These are phyloP conservation scores for Pseudopleuronectes americanus DNA, from an alignment of 2,797 vertebrate species.

Conservation along the genomic window DNA sequence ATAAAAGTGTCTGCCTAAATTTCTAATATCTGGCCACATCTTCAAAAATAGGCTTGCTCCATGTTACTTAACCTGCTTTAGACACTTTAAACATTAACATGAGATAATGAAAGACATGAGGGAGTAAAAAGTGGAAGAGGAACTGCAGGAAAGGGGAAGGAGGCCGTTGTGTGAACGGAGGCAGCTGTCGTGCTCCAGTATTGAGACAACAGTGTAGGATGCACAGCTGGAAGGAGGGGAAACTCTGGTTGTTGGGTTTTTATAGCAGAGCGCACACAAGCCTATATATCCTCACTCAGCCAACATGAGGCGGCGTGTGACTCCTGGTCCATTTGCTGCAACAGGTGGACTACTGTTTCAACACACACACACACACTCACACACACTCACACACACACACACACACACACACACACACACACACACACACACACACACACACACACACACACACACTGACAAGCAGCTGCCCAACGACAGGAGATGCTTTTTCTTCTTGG, in stretches of 20 bases:
- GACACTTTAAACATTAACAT: slow-evolving; percentile 18
- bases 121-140: slow-evolving; percentile 59
- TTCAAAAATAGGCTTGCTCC: neutral
- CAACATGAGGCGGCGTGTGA: slow-evolving; percentile 65
- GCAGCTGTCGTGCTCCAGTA: slow-evolving; percentile 59
- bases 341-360: slow-evolving; percentile 79
- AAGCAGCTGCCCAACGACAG: slow-evolving; percentile 71
- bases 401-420: slow-evolving; percentile 37
- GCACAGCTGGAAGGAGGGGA: slow-evolving; percentile 63
- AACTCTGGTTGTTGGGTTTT: slow-evolving; percentile 32
- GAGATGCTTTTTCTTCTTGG: slow-evolving; percentile 64
- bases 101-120: slow-evolving; percentile 12
- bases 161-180: slow-evolving; percentile 37
- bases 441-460: slow-evolving; percentile 31
- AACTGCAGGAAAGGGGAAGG: slow-evolving; percentile 60
- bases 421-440: slow-evolving; percentile 34
- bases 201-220: slow-evolving; percentile 44
- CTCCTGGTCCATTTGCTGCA: slow-evolving; percentile 59
- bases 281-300: slow-evolving; percentile 49
- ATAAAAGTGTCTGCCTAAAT: neutral
- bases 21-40: no score
- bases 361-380: slow-evolving; percentile 13
- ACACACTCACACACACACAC: slow-evolving; percentile 17
- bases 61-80: neutral
- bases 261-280: slow-evolving; percentile 48